phyloP scores from a whole-genome alignment of 2,797 vertebrate genomes.

The Lepidocolaptes lacrymiger region DNA sequence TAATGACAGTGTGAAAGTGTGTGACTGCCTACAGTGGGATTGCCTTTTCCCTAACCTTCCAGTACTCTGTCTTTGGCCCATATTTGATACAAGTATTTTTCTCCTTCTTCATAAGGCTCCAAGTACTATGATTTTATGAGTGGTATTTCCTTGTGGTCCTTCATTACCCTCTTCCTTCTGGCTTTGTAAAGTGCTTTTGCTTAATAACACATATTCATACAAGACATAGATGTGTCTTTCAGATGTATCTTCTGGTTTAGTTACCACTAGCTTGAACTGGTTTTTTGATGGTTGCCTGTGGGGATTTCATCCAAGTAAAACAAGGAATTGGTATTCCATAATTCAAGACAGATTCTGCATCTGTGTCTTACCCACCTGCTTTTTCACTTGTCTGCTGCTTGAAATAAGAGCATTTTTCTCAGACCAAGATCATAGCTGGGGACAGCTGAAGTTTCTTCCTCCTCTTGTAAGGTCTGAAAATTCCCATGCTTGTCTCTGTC shows the following conservation, averaged over 20 bases:
- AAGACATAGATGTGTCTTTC: background rate
- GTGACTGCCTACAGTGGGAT: background rate
- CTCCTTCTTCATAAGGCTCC: background rate
- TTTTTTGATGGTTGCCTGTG: background rate
- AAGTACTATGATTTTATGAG: background rate
- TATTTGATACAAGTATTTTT: background rate
- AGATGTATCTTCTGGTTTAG: background rate
- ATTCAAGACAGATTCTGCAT: background rate
- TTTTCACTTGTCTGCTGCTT: background rate
- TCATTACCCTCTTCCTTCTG: background rate
- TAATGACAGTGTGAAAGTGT: background rate
- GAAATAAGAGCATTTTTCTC: background rate
- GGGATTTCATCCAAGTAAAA: background rate
- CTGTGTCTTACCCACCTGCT: background rate
- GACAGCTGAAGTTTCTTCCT: background rate
- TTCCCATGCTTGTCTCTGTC: background rate
- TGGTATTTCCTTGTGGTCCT: background rate
- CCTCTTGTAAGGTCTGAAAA: background rate
- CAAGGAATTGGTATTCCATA: background rate
- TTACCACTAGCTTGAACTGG: background rate
- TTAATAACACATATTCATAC: background rate
- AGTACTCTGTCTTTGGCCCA: background rate
- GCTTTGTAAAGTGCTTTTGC: background rate
- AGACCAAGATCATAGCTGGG: background rate
- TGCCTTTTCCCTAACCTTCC: background rate